Percentiles rank a stretch among this genome's conserved stretches.
Evolutionary conservation across 2,113 vertebrate genomes (phyloP).

Genomic region (Etheostoma cragini): DNA sequence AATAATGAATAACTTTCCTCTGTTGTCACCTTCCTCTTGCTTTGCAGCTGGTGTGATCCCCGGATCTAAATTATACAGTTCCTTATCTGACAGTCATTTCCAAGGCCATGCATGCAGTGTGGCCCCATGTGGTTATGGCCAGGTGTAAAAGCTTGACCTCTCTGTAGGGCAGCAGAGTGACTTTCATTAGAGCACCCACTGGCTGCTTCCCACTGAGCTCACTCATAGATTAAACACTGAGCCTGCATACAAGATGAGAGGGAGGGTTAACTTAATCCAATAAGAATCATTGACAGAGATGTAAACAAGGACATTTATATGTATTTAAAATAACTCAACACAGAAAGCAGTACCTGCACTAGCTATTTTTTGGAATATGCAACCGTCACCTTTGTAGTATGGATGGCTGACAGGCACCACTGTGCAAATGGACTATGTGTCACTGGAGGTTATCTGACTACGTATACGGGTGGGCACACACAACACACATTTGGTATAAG

Average conservation of each 20-base stretch:
- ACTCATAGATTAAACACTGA: conserved; percentile 57
- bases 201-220: conserved; percentile 69
- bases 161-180: conserved; percentile 77
- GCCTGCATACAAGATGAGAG: conserved; percentile 58
- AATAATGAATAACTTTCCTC: conserved; percentile 4
- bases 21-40: conserved; percentile 7
- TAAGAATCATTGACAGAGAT: conserved; percentile 37
- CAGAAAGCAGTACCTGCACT: not conserved
- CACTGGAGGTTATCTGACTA: conserved; percentile 12
- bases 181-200: conserved; percentile 77
- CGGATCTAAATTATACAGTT: conserved; percentile 69
- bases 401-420: conserved; percentile 28
- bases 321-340: not conserved
- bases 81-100: conserved; percentile 77
- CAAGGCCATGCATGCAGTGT: conserved; percentile 67
- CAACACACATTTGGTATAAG: conserved; percentile 8
- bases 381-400: conserved; percentile 15
- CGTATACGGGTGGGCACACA: not conserved
- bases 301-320: conserved; percentile 36
- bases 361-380: conserved; percentile 10
- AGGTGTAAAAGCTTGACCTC: conserved; percentile 83
- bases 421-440: conserved; percentile 35
- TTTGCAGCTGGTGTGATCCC: conserved; percentile 38
- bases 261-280: conserved; percentile 51
- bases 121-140: conserved; percentile 73